A percentile compares a stretch with the other conserved stretches of the same genome.
These are phyloP conservation scores for Diogma glabrata DNA, from an alignment of 2,888 invertebrate species.

Conservation along the genomic window DNA sequence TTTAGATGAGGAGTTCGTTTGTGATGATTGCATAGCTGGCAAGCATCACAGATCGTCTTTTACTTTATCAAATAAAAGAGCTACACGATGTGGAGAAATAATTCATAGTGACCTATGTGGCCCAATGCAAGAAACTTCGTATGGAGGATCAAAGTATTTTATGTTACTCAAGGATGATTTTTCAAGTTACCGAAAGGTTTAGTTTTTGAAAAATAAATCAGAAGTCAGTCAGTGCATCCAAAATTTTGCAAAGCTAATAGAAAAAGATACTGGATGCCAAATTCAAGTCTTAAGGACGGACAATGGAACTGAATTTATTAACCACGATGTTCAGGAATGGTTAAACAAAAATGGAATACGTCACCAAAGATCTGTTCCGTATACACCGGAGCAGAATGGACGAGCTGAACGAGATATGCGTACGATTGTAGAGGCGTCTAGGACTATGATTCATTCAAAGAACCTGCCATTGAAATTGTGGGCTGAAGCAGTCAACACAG, in stretches of 20 bases:
- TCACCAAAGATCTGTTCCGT: constrained; percentile 16
- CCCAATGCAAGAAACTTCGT: constrained; percentile 17
- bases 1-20: constrained; percentile 12
- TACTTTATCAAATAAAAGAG: constrained; percentile 10
- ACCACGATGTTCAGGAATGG: constrained; percentile 12
- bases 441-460: constrained; percentile 17
- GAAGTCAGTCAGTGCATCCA: constrained; percentile 15
- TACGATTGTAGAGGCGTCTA: constrained; percentile 8
- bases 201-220: constrained; percentile 19
- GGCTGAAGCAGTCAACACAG: constrained; percentile 27
- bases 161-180: constrained; percentile 19
- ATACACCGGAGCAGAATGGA: constrained; percentile 19
- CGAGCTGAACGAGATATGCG: background rate
- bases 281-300: constrained; percentile 9
- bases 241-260: background rate
- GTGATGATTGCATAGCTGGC: constrained; percentile 15
- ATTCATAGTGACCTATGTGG: constrained; percentile 20
- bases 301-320: constrained; percentile 10
- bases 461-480: constrained; percentile 17
- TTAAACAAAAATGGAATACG: constrained; percentile 12
- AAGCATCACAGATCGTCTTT: constrained; percentile 17
- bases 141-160: constrained; percentile 20
- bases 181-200: constrained; percentile 18
- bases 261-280: constrained; percentile 6
- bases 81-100: constrained; percentile 14